Evolutionary conservation across 2,797 vertebrate species (phyloP).

Genomic region (Danio tinwini): DNA sequence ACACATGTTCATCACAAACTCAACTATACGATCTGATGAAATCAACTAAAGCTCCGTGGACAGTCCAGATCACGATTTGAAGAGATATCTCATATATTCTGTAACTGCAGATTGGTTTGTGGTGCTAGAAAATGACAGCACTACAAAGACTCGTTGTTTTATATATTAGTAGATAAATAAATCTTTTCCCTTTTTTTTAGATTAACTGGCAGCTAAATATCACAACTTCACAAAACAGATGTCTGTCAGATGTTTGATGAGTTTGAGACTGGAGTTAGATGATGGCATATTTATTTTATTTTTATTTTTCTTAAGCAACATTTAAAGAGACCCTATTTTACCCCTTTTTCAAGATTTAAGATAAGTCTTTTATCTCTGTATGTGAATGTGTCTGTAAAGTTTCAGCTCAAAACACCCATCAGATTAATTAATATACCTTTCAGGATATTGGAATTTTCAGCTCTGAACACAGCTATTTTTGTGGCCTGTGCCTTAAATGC

Average conservation of each 20-base stretch:
- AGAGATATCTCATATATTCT: background rate
- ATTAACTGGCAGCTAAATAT: background rate
- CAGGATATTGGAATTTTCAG: no score
- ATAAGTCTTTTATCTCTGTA: no score
- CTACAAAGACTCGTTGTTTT: background rate
- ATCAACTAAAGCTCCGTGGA: background rate
- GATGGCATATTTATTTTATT: no score
- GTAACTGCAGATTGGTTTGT: background rate
- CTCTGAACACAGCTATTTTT: no score
- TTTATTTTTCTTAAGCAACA: no score
- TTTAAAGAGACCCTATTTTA: no score
- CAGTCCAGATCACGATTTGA: background rate
- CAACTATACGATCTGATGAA: background rate
- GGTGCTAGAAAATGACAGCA: background rate
- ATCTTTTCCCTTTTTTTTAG: background rate
- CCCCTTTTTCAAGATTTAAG: no score
- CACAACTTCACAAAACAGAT: background rate
- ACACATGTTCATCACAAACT: conserved; percentile 1
- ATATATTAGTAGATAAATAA: background rate
- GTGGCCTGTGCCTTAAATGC: no score
- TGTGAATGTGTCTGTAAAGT: no score
- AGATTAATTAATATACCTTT: no score
- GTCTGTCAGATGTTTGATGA: background rate
- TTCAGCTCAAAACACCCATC: no score
- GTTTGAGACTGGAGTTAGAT: no score